These are phyloP conservation scores for Neoaliturus tenellus DNA, from an alignment of 2,888 invertebrate genomes.

Conservation along the genomic window DNA sequence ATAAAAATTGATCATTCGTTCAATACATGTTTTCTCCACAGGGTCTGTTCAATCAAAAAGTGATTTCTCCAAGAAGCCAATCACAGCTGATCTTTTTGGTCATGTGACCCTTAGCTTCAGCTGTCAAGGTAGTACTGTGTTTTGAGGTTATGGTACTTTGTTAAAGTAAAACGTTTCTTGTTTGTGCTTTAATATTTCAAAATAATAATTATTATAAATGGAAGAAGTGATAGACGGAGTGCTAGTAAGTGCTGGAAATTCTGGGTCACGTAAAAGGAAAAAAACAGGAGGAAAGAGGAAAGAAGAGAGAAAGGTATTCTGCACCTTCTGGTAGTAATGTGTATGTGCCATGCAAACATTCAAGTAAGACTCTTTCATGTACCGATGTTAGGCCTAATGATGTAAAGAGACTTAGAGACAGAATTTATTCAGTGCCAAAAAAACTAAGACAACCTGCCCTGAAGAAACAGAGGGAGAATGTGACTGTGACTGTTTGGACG, in stretches of 20 bases:
- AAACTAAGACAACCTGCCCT: constrained; percentile 50
- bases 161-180: neutral
- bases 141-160: constrained; percentile 15
- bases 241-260: constrained; percentile 47
- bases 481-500: no score
- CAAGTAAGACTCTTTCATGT: constrained; percentile 40
- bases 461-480: no score
- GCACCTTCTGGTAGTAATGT: constrained; percentile 50
- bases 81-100: constrained; percentile 13
- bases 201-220: constrained; percentile 12
- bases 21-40: neutral
- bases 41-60: constrained; percentile 2
- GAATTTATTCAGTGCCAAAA: constrained; percentile 43
- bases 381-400: constrained; percentile 51
- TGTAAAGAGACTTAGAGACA: constrained; percentile 47
- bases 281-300: constrained; percentile 58
- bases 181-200: constrained; percentile 11
- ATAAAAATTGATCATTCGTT: constrained; percentile 13
- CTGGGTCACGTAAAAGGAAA: constrained; percentile 40
- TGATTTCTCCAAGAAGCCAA: constrained; percentile 13
- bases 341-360: constrained; percentile 48
- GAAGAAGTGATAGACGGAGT: constrained; percentile 49
- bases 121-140: neutral
- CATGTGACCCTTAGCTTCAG: constrained; percentile 1
- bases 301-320: constrained; percentile 40